Conservation (phyloP, 2,888 invertebrate genomes). For the Pachycephus smyrnensis region DNA sequence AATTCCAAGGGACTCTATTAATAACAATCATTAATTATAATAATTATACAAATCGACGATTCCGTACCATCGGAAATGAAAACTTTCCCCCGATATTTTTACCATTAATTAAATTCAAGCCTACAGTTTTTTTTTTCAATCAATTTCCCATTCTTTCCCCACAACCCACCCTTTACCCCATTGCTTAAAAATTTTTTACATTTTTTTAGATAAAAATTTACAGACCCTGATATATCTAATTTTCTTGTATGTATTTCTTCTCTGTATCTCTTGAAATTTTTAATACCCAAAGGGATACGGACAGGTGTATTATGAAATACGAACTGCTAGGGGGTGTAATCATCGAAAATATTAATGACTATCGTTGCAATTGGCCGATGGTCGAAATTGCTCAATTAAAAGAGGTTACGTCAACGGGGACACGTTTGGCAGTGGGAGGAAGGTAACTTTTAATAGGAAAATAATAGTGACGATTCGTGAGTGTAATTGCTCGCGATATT, state of each 20-base stretch:
- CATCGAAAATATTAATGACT: neutral
- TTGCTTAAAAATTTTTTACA: neutral
- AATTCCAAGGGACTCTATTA: neutral
- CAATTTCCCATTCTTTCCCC: neutral
- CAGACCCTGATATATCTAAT: neutral
- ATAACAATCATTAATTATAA: neutral
- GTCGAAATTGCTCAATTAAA: neutral
- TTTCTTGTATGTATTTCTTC: neutral
- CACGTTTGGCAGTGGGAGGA: neutral
- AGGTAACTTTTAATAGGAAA: conserved; percentile 9
- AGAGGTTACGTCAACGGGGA: neutral
- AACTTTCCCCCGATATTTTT: neutral
- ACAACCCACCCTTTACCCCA: neutral
- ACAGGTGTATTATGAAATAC: neutral
- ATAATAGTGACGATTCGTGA: conserved; percentile 19
- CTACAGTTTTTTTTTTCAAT: neutral
- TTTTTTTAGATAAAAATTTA: neutral
- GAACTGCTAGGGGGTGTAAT: neutral
- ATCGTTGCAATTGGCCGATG: neutral
- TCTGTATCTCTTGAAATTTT: neutral
- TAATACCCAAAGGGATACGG: neutral
- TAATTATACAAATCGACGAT: neutral
- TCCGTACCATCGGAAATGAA: neutral
- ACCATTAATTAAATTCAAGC: neutral
- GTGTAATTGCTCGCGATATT: conserved; percentile 13